Base-by-base conservation (phyloP, 2,888 invertebrate genomes). In the Chrysolina haemoptera region DNA sequence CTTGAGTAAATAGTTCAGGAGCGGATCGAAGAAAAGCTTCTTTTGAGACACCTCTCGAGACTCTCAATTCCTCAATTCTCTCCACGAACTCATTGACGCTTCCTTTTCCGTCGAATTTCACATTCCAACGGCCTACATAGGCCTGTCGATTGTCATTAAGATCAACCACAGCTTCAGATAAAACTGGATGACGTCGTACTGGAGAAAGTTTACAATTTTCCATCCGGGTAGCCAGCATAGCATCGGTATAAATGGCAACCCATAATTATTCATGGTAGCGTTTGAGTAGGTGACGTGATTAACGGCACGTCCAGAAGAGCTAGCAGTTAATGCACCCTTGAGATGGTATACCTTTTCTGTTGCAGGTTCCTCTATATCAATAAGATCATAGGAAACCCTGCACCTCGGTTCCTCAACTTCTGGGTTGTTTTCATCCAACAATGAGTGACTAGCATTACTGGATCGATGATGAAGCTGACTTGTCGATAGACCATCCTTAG, bases 11-110 rank as follows among this genome's bases (percentile, higher is more conserved):
- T 3, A 68, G 11, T 20, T 68, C 68, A 8, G 68, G 0, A 41
- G 68, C 68, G n/a, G 68, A 68, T 8, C 43, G 41, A 27, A 68
- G 62, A 14, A 68, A 22, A 18, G 16, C 16, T 9, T n/a, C 55
- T 43, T 68, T 68, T 5, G 43, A 20, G 12, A 48, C 46, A 20
- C 71, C 71, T 14, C 71, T 53, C 5, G 66, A 71, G 6, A 62
- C 12, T 35, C 67, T n/a, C 0, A 71, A n/a, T 35, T 71, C 67
- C 27, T 71, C 20, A 1, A 68, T 20, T 6, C 62, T 22, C 8
- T 68, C 62, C 20, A 68, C 3, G n/a, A 68, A 68, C 9, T 20
- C 43, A 20, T 12, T 43, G n/a, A 62, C 62, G 16, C 68, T 68
- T 14, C 40, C 5, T 14, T 2, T 12, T 1, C 67, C 67, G 16